A percentile compares a stretch with the other conserved stretches of the same genome.
These are phyloP conservation scores for Calameuta idolon DNA, from an alignment of 2,888 invertebrate genomes.

Conservation along the genomic window DNA sequence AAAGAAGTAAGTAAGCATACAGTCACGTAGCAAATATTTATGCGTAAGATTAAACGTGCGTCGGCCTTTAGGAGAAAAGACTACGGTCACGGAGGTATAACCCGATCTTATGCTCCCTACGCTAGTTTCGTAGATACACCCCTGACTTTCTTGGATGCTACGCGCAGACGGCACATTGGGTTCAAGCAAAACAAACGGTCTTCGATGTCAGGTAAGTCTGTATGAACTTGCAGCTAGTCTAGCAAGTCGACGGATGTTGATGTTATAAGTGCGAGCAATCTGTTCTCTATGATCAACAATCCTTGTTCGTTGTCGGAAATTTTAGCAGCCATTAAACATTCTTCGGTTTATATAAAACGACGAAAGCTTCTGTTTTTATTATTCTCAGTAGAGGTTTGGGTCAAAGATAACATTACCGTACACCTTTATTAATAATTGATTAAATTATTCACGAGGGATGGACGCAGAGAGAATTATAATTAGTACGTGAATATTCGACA, in stretches of 20 bases:
- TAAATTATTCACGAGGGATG: too few species aligned
- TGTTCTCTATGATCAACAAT: not conserved
- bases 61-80: not conserved
- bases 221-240: not conserved
- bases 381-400: not conserved
- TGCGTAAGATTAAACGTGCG: constrained; percentile 19
- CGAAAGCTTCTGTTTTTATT: not conserved
- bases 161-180: not conserved
- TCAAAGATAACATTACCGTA: too few species aligned
- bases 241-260: constrained; percentile 4
- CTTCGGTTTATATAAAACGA: not conserved
- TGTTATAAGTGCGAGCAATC: not conserved
- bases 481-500: not conserved
- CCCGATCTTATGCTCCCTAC: not conserved
- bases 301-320: not conserved
- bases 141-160: not conserved
- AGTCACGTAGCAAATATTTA: constrained; percentile 30
- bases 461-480: too few species aligned
- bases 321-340: not conserved
- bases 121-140: not conserved
- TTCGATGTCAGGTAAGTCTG: not conserved
- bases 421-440: too few species aligned
- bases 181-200: constrained; percentile 5
- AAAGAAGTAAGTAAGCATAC: not conserved
- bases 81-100: not conserved